Evolutionary conservation across 2,888 invertebrate species (phyloP).

Genomic region (Monopis laevigella): DNA sequence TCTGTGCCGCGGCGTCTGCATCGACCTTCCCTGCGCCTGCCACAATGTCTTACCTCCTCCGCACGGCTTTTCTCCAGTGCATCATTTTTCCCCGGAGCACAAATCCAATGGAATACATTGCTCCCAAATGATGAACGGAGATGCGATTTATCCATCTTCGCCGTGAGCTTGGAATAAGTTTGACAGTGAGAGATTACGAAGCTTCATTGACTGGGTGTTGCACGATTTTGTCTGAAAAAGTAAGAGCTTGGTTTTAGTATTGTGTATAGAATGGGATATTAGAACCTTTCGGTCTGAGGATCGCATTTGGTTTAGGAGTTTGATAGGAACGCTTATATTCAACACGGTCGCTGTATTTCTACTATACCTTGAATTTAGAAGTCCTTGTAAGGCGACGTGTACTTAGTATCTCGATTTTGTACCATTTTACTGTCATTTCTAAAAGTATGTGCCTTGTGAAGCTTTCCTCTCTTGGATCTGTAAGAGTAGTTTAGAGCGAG

Average conservation of each 20-base stretch:
- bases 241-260: too few relatives aligned
- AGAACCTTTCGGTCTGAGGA: too few relatives aligned
- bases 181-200: slow-evolving; percentile 10
- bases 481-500: slow-evolving; percentile 52
- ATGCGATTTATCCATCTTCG: slow-evolving; percentile 20
- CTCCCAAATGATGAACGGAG: slow-evolving; percentile 41
- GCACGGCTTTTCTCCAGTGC: slow-evolving; percentile 25
- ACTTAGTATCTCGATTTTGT: too few relatives aligned
- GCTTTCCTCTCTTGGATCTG: slow-evolving; percentile 60
- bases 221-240: too few relatives aligned
- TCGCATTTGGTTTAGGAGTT: too few relatives aligned
- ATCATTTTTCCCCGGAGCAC: slow-evolving; percentile 31
- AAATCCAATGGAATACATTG: slow-evolving; percentile 52
- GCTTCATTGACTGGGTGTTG: too few relatives aligned
- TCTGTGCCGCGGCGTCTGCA: slow-evolving; percentile 46
- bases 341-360: too few relatives aligned
- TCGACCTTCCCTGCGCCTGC: slow-evolving; percentile 29
- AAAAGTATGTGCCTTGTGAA: slow-evolving; percentile 67
- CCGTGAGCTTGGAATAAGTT: slow-evolving; percentile 20
- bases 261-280: too few relatives aligned
- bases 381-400: too few relatives aligned
- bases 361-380: too few relatives aligned
- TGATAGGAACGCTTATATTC: too few relatives aligned
- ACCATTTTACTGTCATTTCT: slow-evolving; percentile 34
- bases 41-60: slow-evolving; percentile 15